Evolutionary conservation across 2,797 vertebrate genomes (phyloP), one percentile per base, ranked within the genome.

Genomic region (Cryptoblepharus egeriae): DNA sequence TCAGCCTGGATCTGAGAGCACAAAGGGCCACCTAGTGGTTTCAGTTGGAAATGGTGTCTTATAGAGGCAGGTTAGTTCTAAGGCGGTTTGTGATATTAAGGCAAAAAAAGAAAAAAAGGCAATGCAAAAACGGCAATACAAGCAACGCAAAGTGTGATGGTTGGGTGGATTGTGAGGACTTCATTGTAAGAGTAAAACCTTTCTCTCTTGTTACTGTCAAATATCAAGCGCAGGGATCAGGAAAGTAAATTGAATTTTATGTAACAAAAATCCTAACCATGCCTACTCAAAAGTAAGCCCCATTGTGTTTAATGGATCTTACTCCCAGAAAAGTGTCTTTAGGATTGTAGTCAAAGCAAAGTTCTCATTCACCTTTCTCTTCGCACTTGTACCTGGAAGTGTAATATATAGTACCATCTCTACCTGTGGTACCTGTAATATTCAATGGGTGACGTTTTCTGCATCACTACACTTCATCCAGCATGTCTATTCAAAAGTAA

Each of bases 21-120:
- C 64, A 9, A 89, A 83, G 93, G 78, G 92, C 92, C 94, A 91
- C 91, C 94, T 94, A 82, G 88, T 89, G 94, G 92, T 32, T 0
- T 5, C 45, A 30, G 30, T 10, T 1, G 20, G 79, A 82, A 86
- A 82, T 32, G 49, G 45, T 1, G 16, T 37, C 61, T 82, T 55
- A n/a, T n/a, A 49, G 39, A 60, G 8, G 2, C 32, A 15, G 42
- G 37, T 39, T 39, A 39, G 20, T 71, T 55, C 28, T 65, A 57
- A 77, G n/a, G 18, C 15, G 12, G 30, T 18, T 74, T 60, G 37
- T n/a, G 16, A 67, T 65, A 67, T 18, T 20, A 16, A 20, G 13
- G 16, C 4, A 32, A 30, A n/a, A 30, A 57, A 4, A 32, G n/a
- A 26, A 24, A 37, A 75, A 26, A 22, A 32, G n/a, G 45, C 7